Evolutionary conservation across 2,888 invertebrate genomes (phyloP).

Genomic region (Apodemia zela): DNA sequence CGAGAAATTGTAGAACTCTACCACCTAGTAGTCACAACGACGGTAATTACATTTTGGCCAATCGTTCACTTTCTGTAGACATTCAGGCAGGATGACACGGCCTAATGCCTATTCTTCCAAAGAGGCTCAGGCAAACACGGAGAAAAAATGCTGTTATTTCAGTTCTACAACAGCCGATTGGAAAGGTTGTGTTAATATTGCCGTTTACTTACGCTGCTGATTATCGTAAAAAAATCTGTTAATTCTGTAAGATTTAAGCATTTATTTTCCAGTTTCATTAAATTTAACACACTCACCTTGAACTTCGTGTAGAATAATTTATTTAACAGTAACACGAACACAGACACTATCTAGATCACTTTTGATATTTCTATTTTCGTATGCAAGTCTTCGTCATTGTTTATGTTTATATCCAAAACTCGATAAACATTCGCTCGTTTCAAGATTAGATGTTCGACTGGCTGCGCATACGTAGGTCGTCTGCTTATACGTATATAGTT

Average conservation of each 20-base stretch:
- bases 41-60: too few species aligned
- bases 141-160: too few species aligned
- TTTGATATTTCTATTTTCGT: conserved; percentile 12
- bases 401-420: conserved; percentile 18
- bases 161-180: too few species aligned
- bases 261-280: neutral
- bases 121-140: too few species aligned
- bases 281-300: conserved; percentile 16
- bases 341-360: conserved; percentile 16
- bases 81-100: too few species aligned
- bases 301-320: neutral
- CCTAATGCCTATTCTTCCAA: too few species aligned
- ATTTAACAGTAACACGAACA: neutral
- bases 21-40: too few species aligned
- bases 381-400: conserved; percentile 25
- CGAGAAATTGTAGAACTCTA: too few species aligned
- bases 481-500: conserved; percentile 28
- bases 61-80: too few species aligned
- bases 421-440: conserved; percentile 26
- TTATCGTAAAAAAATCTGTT: neutral
- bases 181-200: neutral
- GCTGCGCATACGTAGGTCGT: conserved; percentile 27
- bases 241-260: neutral
- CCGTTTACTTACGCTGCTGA: neutral
- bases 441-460: conserved; percentile 35